Conservation (phyloP, 2,113 vertebrate species). For the Grus americana region DNA sequence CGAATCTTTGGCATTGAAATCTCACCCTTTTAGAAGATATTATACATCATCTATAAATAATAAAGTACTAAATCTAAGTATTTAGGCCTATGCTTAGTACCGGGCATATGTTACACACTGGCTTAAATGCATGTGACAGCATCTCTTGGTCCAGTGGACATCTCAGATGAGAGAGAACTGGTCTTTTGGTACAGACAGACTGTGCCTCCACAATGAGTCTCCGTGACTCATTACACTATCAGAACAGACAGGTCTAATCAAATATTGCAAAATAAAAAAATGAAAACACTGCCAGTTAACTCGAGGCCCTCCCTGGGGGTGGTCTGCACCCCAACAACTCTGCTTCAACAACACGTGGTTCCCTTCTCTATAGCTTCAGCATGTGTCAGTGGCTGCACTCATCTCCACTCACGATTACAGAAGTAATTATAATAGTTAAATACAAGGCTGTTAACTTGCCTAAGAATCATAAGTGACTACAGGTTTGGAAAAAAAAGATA, state of each 20-base stretch:
- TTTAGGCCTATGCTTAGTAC: neutral
- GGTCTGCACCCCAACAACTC: neutral
- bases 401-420: accelerated
- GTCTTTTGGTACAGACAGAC: neutral
- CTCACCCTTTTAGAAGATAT: neutral
- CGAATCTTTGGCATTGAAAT: neutral
- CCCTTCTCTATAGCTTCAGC: neutral
- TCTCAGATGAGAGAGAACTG: neutral
- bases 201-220: neutral
- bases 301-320: neutral
- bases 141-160: neutral
- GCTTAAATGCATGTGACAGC: neutral
- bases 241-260: neutral
- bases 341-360: neutral
- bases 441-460: neutral
- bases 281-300: neutral
- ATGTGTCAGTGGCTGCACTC: neutral
- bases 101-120: neutral
- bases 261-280: neutral
- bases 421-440: neutral
- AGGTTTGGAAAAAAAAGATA: neutral
- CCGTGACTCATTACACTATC: neutral
- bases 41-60: neutral
- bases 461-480: neutral
- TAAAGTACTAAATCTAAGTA: neutral